Base-by-base conservation (phyloP, 2,888 invertebrate species). In the Hirtodrosophila cameraria region DNA sequence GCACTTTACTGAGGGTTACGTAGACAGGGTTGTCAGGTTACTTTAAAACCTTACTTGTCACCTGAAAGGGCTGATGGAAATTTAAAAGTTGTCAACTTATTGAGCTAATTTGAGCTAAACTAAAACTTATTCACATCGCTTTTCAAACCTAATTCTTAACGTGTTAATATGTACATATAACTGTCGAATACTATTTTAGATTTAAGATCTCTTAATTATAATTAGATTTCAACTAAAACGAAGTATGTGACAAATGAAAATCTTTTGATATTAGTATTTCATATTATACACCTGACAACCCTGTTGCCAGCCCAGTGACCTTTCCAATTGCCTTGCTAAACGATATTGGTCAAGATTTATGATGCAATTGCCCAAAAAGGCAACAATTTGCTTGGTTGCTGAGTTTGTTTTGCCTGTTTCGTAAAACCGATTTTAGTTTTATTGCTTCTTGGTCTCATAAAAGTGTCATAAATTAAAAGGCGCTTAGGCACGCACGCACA, bases 381-480 rank as follows among this genome's bases (percentile, higher is more conserved):
- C 50, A 60, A 68, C 71, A 49, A 43, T 78, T 46, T 45, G 38
- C 39, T 25, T 5, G 52, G 12, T 25, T 20, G 23, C 31, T 57
- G 15, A 46, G 57, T 69, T 75, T 66, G 65, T 60, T 69, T 78
- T 67, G 75, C 69, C 68, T 68, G 75, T 53, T 70, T 74, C 54
- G 39, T 38, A 55, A 62, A 65, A 48, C 69, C 75, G 63, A 73
- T 73, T 85, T 83, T 54, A 65, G 60, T 79, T 83, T 83, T 76
- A 86, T 83, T 53, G 67, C 64, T 48, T 70, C 66, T 68, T 72
- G 76, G 75, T 60, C 72, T 78, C 88, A 86, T 87, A 88, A 88
- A 82, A 86, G 70, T 84, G 86, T 82, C 88, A 87, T 89, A 89
- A 89, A 89, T 89, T 88, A 88, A 84, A 81, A 74, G 88, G 88